A percentile compares a stretch with the other conserved stretches of the same genome.
Conservation (phyloP, 2,888 invertebrate genomes). For the Melieria omissa region DNA sequence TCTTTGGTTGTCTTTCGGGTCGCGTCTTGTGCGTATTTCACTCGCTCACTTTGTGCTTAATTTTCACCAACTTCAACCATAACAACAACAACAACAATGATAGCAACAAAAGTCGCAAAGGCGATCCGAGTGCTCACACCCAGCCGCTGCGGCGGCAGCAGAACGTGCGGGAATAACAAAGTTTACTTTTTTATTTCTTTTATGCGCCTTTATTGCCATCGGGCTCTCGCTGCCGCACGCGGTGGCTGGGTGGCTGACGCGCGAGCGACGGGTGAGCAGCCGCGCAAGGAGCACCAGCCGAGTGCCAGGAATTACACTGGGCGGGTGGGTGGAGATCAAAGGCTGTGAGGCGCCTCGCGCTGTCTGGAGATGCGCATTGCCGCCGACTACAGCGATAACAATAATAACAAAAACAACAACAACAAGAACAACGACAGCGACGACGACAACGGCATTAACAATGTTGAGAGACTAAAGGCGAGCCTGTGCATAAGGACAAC, state of each 20-base stretch:
- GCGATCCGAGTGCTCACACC: no score
- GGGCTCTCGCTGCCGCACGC: slow-evolving; percentile 9
- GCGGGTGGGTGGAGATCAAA: slow-evolving; percentile 5
- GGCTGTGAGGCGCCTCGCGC: background rate
- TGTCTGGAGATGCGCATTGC: slow-evolving; percentile 9
- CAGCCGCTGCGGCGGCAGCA: no score
- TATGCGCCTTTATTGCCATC: background rate
- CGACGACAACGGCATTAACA: background rate
- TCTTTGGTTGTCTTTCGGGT: no score
- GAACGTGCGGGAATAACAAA: no score
- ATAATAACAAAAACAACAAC: background rate
- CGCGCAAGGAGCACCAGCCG: background rate
- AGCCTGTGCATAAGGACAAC: slow-evolving; percentile 9
- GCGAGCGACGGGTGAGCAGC: background rate
- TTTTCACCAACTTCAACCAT: no score
- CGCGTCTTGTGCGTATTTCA: no score
- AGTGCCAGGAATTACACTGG: background rate
- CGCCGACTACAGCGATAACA: slow-evolving; percentile 9
- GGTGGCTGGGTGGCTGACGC: slow-evolving; percentile 6
- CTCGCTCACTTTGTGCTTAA: no score
- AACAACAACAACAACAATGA: no score
- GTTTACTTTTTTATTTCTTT: no score
- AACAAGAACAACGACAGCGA: slow-evolving; percentile 13
- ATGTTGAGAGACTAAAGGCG: slow-evolving; percentile 1
- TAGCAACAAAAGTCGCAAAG: no score